phyloP scores from a whole-genome alignment of 1,140 invertebrate genomes.

The Ptiloglossa arizonensis region DNA sequence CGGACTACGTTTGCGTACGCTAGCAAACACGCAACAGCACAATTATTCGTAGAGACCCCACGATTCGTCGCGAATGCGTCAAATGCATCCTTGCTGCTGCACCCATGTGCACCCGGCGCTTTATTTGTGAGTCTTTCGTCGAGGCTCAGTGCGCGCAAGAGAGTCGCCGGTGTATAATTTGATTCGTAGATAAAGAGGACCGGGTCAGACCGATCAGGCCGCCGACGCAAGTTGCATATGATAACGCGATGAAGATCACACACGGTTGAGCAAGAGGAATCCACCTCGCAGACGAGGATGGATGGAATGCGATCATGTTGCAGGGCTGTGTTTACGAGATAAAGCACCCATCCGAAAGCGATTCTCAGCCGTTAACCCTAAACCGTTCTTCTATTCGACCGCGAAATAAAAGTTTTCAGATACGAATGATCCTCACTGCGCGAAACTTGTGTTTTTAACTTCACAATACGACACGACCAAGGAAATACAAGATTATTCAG shows the following conservation, averaged over 20 bases:
- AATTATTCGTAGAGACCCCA: background rate
- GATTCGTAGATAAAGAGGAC: slow-evolving; percentile 18
- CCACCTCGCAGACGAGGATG: slow-evolving; percentile 19
- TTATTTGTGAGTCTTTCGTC: background rate
- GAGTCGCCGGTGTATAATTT: background rate
- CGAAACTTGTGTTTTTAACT: too few species aligned
- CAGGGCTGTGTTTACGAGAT: background rate
- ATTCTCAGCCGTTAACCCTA: background rate
- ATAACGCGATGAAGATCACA: slow-evolving; percentile 31
- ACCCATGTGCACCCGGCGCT: background rate
- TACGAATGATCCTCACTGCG: too few species aligned
- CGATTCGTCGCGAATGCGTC: background rate
- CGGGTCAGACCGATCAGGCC: background rate
- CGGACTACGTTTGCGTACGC: too few species aligned
- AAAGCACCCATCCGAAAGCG: background rate
- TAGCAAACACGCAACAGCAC: too few species aligned
- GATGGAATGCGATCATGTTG: background rate
- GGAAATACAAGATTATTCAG: too few species aligned
- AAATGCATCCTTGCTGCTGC: background rate
- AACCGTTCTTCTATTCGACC: too few species aligned
- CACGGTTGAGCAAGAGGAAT: background rate
- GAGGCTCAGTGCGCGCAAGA: background rate
- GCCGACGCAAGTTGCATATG: slow-evolving; percentile 11
- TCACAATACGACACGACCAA: too few species aligned
- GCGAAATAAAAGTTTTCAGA: too few species aligned